phyloP scores from a whole-genome alignment of 1,140 invertebrate species.

The Subanguina moxae region DNA sequence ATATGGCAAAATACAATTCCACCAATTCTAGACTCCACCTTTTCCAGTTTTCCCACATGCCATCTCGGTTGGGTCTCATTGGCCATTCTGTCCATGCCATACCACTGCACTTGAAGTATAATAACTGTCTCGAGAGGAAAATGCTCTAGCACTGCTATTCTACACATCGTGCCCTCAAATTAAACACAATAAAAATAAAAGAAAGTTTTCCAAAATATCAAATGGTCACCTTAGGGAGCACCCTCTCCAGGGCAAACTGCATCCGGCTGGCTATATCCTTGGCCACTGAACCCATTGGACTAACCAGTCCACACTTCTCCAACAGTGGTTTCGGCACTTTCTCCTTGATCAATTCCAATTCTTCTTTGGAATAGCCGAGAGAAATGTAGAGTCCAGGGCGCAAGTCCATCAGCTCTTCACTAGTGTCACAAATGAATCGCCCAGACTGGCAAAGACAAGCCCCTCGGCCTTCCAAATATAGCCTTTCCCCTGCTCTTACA shows the following conservation, averaged over 20 bases:
- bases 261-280: conserved; percentile 52
- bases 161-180: conserved; percentile 44
- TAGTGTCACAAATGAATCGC: conserved; percentile 55
- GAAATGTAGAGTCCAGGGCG: conserved; percentile 46
- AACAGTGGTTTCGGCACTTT: conserved; percentile 41
- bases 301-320: conserved; percentile 41
- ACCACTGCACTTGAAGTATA: conserved; percentile 56
- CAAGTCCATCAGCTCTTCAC: conserved; percentile 39
- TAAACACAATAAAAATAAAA: conserved; percentile 17
- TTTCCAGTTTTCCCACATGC: conserved; percentile 53
- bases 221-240: conserved; percentile 45
- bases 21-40: no score
- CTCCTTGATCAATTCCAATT: conserved; percentile 39
- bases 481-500: conserved; percentile 50
- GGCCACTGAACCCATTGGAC: conserved; percentile 15
- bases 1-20: no score
- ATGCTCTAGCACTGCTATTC: conserved; percentile 49
- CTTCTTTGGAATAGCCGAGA: conserved; percentile 43
- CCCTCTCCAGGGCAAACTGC: conserved; percentile 53
- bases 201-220: not conserved
- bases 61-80: conserved; percentile 45
- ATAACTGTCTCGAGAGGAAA: conserved; percentile 35
- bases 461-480: conserved; percentile 53
- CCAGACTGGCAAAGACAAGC: conserved; percentile 52
- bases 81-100: conserved; percentile 41